Percentiles rank a stretch among this genome's conserved stretches.
Conservation (phyloP, 1,140 invertebrate species). For the Hesperophylax magnus region DNA sequence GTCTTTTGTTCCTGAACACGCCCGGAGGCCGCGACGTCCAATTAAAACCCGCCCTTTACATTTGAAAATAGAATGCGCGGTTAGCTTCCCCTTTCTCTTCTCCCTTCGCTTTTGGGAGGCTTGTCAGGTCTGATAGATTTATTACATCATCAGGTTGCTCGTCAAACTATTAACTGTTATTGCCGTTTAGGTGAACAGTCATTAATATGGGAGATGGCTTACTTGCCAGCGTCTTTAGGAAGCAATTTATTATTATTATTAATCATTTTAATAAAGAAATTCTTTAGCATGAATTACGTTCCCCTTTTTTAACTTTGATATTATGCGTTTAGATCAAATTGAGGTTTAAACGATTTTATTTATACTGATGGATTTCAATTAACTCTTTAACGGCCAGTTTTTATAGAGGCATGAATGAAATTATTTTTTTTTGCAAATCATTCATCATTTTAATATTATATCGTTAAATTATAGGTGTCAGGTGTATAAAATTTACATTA, state of each 20-base stretch:
- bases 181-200: conserved; percentile 41
- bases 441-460: too few relatives aligned
- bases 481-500: too few relatives aligned
- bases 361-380: too few relatives aligned
- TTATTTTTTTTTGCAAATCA: too few relatives aligned
- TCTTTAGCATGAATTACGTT: conserved; percentile 8
- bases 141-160: conserved; percentile 51
- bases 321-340: conserved; percentile 1
- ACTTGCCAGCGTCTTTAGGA: conserved; percentile 13
- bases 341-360: not conserved
- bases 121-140: conserved; percentile 52
- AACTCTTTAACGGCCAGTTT: too few relatives aligned
- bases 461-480: too few relatives aligned
- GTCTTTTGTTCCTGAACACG: conserved; percentile 31
- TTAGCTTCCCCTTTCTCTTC: conserved; percentile 10
- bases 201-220: conserved; percentile 40
- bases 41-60: conserved; percentile 43
- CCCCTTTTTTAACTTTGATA: not conserved
- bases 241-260: conserved; percentile 4
- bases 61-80: conserved; percentile 42
- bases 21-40: conserved; percentile 41
- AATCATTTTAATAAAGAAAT: conserved; percentile 18
- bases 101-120: not conserved
- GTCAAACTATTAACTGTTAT: conserved; percentile 54
- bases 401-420: too few relatives aligned